Conservation (phyloP, 2,797 vertebrate genomes). For the Brachyalestes nurse region DNA sequence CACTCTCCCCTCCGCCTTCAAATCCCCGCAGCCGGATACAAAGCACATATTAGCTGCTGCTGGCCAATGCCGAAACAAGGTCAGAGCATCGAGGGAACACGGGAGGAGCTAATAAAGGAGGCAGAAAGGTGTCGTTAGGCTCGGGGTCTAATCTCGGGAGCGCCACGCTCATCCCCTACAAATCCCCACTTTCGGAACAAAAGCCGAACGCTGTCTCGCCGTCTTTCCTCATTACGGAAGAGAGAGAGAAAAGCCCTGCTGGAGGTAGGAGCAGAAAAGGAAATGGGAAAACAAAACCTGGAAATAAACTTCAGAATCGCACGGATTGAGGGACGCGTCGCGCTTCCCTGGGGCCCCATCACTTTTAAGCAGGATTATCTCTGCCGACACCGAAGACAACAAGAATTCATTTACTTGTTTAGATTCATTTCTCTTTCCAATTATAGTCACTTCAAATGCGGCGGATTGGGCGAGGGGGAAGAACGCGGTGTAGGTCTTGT, state of each 20-base stretch:
- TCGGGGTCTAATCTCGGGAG: slow-evolving; percentile 45
- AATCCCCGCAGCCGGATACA: slow-evolving; percentile 43
- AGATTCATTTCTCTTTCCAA: slow-evolving; percentile 46
- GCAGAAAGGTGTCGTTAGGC: slow-evolving; percentile 47
- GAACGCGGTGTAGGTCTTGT: not conserved
- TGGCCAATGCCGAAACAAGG: slow-evolving; percentile 39
- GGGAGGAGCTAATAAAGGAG: slow-evolving; percentile 43
- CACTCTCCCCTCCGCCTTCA: slow-evolving; percentile 39
- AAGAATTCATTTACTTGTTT: slow-evolving; percentile 67
- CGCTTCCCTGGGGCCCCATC: slow-evolving; percentile 60
- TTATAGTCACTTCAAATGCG: slow-evolving; percentile 22
- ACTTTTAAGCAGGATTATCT: slow-evolving; percentile 78
- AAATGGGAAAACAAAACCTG: slow-evolving; percentile 37
- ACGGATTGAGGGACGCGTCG: slow-evolving; percentile 62
- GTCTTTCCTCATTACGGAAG: slow-evolving; percentile 44
- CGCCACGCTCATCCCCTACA: slow-evolving; percentile 35
- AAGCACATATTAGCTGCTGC: slow-evolving; percentile 28
- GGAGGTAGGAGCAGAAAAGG: slow-evolving; percentile 14
- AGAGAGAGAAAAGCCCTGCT: not conserved
- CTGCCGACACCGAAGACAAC: slow-evolving; percentile 59
- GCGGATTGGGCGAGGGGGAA: not conserved
- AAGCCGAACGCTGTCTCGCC: slow-evolving; percentile 41
- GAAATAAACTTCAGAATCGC: slow-evolving; percentile 54
- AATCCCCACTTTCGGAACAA: slow-evolving; percentile 45
- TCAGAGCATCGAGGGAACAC: slow-evolving; percentile 26